These are phyloP conservation scores for Meleagris gallopavo DNA, from an alignment of 2,113 vertebrate species.

Conservation along the genomic window DNA sequence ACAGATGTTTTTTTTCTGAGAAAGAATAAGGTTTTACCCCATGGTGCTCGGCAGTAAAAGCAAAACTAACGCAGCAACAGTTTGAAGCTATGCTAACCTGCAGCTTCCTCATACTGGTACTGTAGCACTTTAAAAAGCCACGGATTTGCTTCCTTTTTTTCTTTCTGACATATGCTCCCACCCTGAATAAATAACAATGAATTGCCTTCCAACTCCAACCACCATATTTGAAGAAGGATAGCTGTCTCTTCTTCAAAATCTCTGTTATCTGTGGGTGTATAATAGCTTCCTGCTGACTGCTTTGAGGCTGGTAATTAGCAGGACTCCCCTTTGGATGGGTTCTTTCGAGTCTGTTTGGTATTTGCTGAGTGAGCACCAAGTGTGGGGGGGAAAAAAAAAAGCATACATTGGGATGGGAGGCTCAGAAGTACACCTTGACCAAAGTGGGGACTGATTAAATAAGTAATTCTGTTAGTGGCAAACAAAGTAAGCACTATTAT, in stretches of 20 bases:
- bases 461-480: neutral
- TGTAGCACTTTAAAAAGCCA: neutral
- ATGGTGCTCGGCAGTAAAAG: constrained; percentile 37
- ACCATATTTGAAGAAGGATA: neutral
- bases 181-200: constrained; percentile 4
- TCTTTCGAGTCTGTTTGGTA: neutral
- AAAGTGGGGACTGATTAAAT: neutral
- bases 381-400: no score
- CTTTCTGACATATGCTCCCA: neutral
- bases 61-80: constrained; percentile 40
- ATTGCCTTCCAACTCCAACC: neutral
- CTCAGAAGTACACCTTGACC: neutral
- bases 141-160: neutral
- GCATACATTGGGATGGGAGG: neutral
- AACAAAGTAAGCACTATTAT: neutral
- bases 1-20: constrained; percentile 52
- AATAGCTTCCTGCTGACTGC: neutral
- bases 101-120: neutral
- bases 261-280: neutral
- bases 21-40: constrained; percentile 37
- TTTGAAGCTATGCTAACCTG: neutral
- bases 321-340: neutral
- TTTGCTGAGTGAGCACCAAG: constrained; percentile 30
- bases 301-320: neutral
- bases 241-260: neutral